A percentile compares a stretch with the other conserved stretches of the same genome.
Conservation (phyloP, 2,113 vertebrate genomes). For the Syngnathus floridae region DNA sequence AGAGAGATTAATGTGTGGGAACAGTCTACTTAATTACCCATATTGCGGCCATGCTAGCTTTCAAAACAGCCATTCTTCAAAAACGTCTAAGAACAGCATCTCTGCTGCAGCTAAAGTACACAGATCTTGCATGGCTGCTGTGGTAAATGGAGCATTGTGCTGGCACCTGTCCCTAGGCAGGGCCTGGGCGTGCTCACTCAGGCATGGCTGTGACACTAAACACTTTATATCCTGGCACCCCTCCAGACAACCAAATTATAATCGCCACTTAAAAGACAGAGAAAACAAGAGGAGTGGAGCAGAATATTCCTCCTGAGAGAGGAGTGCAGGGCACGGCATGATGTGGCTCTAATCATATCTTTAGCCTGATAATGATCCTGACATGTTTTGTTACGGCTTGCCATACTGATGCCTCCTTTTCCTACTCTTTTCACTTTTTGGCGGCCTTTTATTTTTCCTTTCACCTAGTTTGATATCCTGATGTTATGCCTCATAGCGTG, state of each 20-base stretch:
- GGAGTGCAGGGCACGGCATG: slow-evolving; percentile 24
- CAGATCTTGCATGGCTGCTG: slow-evolving; percentile 36
- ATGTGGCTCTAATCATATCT: slow-evolving; percentile 58
- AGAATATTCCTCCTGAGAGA: slow-evolving; percentile 40
- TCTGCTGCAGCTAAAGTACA: slow-evolving; percentile 26
- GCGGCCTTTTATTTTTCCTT: slow-evolving; percentile 35
- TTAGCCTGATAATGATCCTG: slow-evolving; percentile 75
- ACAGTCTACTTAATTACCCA: slow-evolving; percentile 23
- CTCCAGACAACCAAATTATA: slow-evolving; percentile 54
- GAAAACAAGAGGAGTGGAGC: slow-evolving; percentile 34
- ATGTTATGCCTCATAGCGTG: background rate
- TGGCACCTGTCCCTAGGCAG: slow-evolving; percentile 48
- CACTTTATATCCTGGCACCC: slow-evolving; percentile 52
- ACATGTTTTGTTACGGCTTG: slow-evolving; percentile 74
- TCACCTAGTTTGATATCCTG: slow-evolving; percentile 24
- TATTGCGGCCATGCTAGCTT: slow-evolving; percentile 21
- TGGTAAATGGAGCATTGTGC: slow-evolving; percentile 52
- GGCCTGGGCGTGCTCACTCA: slow-evolving; percentile 35
- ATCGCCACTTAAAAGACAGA: slow-evolving; percentile 48
- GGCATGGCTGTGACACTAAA: slow-evolving; percentile 49
- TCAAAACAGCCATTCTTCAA: slow-evolving; percentile 26
- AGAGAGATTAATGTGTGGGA: slow-evolving; percentile 7
- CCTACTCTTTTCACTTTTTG: slow-evolving; percentile 54
- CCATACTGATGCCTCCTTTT: slow-evolving; percentile 67
- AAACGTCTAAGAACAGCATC: slow-evolving; percentile 8